A percentile compares a stretch with the other conserved stretches of the same genome.
These are phyloP conservation scores for Julus scandinavius DNA, from an alignment of 2,888 invertebrate species.

Conservation along the genomic window DNA sequence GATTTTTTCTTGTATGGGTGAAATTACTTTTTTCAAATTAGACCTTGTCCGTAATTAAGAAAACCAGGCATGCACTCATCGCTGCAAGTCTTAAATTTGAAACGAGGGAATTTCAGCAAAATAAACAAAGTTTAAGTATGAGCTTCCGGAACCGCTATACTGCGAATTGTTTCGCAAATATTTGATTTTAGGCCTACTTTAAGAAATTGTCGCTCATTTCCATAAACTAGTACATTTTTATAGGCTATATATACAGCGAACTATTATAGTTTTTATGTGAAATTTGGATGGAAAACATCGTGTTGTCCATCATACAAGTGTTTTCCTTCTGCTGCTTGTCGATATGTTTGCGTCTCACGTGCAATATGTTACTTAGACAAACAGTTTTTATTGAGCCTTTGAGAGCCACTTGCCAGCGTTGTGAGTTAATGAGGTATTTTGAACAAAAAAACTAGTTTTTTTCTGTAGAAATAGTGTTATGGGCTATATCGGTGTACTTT, in stretches of 20 bases:
- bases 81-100: neutral
- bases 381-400: neutral
- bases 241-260: neutral
- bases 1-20: neutral
- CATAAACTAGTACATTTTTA: neutral
- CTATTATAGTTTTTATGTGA: neutral
- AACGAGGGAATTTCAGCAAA: too few relatives aligned
- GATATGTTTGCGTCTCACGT: neutral
- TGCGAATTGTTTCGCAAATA: neutral
- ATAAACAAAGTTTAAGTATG: neutral
- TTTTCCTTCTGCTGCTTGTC: neutral
- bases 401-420: neutral
- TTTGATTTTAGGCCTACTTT: neutral
- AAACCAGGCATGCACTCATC: neutral
- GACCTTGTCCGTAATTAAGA: neutral
- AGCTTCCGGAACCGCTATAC: neutral
- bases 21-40: neutral
- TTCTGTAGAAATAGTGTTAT: neutral
- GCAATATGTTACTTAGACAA: neutral
- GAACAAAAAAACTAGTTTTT: neutral
- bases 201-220: neutral
- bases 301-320: neutral
- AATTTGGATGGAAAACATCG: neutral
- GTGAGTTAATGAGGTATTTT: neutral
- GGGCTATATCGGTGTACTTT: too few relatives aligned